A percentile compares a stretch with the other conserved stretches of the same genome.
phyloP scores from a whole-genome alignment of 2,113 vertebrate genomes.

The Centropus unirufus region DNA sequence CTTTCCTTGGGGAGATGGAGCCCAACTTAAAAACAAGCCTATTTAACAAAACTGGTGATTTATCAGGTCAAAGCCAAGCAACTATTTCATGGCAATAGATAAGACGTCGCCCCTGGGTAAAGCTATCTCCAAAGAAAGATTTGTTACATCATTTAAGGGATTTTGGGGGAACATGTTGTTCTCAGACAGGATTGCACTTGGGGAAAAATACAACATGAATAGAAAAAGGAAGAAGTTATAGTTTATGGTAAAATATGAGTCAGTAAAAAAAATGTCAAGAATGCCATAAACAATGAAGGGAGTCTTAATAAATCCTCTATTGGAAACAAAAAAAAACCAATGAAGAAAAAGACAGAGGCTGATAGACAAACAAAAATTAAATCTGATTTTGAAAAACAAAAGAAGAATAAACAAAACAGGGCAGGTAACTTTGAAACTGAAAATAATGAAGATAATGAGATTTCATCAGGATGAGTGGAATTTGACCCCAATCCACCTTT shows the following conservation, averaged over 20 bases:
- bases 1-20: slow-evolving; percentile 8
- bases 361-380: neutral
- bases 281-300: slow-evolving; percentile 15
- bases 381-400: neutral
- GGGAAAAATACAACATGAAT: neutral
- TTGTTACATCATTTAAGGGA: slow-evolving; percentile 35
- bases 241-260: slow-evolving; percentile 31
- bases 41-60: neutral
- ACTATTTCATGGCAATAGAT: neutral
- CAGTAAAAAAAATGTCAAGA: slow-evolving; percentile 24
- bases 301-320: neutral
- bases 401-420: neutral
- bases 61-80: neutral
- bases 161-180: slow-evolving; percentile 6
- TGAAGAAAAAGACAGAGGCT: neutral
- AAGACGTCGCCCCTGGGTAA: neutral
- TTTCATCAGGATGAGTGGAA: neutral
- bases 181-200: neutral
- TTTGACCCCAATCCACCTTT: neutral
- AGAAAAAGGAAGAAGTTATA: slow-evolving; percentile 13
- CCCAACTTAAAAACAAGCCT: neutral
- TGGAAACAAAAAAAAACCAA: neutral
- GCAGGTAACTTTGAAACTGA: neutral
- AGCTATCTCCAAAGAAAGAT: slow-evolving; percentile 26
- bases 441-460: neutral